Evolutionary conservation across 2,888 invertebrate species (phyloP).

Genomic region (Atrina japonica): DNA sequence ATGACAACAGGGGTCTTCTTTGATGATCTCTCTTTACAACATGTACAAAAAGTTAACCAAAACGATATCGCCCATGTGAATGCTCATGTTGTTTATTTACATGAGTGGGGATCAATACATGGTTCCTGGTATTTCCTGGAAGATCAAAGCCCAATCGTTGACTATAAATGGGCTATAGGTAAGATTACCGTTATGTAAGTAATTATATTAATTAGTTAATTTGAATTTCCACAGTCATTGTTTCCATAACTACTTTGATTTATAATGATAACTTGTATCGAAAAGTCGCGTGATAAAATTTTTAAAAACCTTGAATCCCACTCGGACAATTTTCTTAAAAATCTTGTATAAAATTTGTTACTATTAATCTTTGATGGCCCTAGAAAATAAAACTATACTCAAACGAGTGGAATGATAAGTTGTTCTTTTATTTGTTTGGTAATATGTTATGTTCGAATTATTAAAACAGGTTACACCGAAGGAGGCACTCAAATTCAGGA

Average conservation of each 20-base stretch:
- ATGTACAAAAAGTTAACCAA: neutral
- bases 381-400: too few species aligned
- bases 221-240: too few species aligned
- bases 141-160: conserved; percentile 43
- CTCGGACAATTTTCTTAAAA: too few species aligned
- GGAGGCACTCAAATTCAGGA: conserved; percentile 46
- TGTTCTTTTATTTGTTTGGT: too few species aligned
- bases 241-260: too few species aligned
- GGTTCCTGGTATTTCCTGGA: conserved; percentile 52
- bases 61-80: conserved; percentile 10
- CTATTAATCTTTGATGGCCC: too few species aligned
- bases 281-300: too few species aligned
- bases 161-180: conserved; percentile 58
- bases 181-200: neutral
- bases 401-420: too few species aligned
- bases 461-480: conserved; percentile 35
- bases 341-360: too few species aligned
- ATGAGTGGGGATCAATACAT: conserved; percentile 48
- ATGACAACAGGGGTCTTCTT: conserved; percentile 34
- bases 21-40: conserved; percentile 33
- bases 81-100: conserved; percentile 43
- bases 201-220: neutral
- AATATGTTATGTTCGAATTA: too few species aligned
- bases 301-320: too few species aligned
- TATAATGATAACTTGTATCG: too few species aligned